These are phyloP conservation scores for Drosophila bocqueti DNA, from an alignment of 1,140 invertebrate genomes.

Conservation along the genomic window DNA sequence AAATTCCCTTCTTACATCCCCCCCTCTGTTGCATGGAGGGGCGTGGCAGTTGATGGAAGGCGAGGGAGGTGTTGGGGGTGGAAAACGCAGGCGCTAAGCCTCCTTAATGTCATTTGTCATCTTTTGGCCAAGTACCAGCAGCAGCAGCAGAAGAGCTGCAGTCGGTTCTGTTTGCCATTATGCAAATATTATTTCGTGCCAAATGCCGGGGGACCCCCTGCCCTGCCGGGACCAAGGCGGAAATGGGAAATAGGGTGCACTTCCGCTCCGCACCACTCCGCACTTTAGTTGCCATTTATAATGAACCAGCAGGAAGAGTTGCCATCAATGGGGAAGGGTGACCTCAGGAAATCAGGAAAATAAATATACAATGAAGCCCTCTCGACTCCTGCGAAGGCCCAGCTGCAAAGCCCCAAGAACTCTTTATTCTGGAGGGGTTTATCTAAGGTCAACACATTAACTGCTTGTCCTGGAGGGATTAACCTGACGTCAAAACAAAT, in stretches of 20 bases:
- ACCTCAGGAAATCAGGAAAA: not conserved
- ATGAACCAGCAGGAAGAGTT: constrained; percentile 29
- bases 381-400: accelerated
- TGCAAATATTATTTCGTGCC: constrained; percentile 79
- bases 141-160: constrained; percentile 32
- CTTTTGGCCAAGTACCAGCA: constrained; percentile 56
- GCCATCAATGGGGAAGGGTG: not conserved
- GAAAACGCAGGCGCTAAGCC: constrained; percentile 66
- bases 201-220: constrained; percentile 16
- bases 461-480: not conserved
- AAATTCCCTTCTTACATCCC: constrained; percentile 26
- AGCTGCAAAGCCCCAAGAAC: not conserved
- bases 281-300: constrained; percentile 24
- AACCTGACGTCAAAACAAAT: not conserved
- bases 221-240: not conserved
- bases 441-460: too few relatives aligned
- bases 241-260: constrained; percentile 5
- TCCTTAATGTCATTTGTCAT: constrained; percentile 81
- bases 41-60: not conserved
- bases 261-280: constrained; percentile 2
- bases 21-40: not conserved
- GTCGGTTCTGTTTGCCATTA: constrained; percentile 71
- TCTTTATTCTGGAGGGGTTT: not conserved
- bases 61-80: not conserved
- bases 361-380: not conserved